Base-by-base conservation (phyloP, 2,797 vertebrate species). In the Vultur gryphus region DNA sequence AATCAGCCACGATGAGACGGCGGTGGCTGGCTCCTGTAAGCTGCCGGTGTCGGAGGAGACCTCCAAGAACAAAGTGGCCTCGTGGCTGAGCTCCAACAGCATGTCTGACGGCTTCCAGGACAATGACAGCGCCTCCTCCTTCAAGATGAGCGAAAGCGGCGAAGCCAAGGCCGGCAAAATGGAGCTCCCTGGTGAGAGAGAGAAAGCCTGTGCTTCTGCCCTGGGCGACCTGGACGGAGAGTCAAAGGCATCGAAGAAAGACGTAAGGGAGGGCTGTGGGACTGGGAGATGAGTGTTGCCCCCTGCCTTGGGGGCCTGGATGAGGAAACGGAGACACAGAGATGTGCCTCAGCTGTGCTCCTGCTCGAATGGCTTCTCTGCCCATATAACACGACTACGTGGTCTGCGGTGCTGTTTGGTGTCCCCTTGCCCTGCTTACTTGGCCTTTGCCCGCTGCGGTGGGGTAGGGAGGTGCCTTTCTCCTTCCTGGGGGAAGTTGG, bases 41-140 rank as follows among this genome's bases (percentile, higher is more conserved):
- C 99, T 98, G 1, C 98, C 98, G 0, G 98, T 99, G 89, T 98
- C 99, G 0, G 99, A 99, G 96, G 99, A 99, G 97, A 99, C 97
- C 8, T 98, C 99, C 78, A 99, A 99, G 96, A 99, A 98, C 95
- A 99, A 99, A 92, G 99, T 99, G 94, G 99, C 99, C 41, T 99
- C 98, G 1, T 99, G 99, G 99, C 93, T 99, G 77, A 99, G 99
- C 87, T 99, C 97, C 95, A 99, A 99, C 73, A 98, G 94, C 39
- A 39, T 98, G 94, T 19, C 96, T 0, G 97, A 97, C 3, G 54
- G 97, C 6, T 97, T 96, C 72, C 97, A 97, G 49, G 98, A 98
- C 57, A 70, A 96, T 0, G 97, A 98, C 24, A 93, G 98, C 39
- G 29, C 87, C 10, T 97, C 98, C 1, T 98, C 98, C 48, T 97